These are phyloP conservation scores for Drosophila repletoides DNA, from an alignment of 1,140 invertebrate species.

Conservation along the genomic window DNA sequence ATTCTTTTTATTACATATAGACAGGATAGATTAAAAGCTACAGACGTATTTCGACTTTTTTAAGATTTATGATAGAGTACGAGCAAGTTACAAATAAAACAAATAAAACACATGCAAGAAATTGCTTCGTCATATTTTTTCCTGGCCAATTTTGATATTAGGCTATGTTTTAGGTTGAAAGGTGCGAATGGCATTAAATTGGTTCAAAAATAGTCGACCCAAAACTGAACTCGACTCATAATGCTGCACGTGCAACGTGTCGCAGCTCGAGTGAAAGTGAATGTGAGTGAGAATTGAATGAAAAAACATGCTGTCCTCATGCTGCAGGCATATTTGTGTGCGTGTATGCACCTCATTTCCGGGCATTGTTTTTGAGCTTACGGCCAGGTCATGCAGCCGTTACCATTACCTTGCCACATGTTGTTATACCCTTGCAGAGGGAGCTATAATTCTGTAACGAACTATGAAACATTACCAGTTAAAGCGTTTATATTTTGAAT, in stretches of 20 bases:
- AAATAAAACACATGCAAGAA: constrained; percentile 23
- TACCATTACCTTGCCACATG: constrained; percentile 9
- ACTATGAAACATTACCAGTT: too few relatives aligned
- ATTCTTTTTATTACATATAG: too few relatives aligned
- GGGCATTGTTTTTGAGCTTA: constrained; percentile 64
- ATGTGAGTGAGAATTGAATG: constrained; percentile 20
- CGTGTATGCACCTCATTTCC: constrained; percentile 74
- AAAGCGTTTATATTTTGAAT: too few relatives aligned
- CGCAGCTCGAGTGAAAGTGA: constrained; percentile 47
- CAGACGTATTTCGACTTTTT: too few relatives aligned
- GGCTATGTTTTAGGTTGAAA: constrained; percentile 8
- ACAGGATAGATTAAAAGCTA: too few relatives aligned
- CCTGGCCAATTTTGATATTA: constrained; percentile 30
- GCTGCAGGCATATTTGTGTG: constrained; percentile 24
- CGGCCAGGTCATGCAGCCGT: constrained; percentile 10
- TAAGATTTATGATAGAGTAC: too few relatives aligned
- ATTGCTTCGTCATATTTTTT: constrained; percentile 40
- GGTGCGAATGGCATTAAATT: constrained; percentile 78
- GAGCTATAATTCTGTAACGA: too few relatives aligned
- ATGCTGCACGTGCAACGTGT: constrained; percentile 27
- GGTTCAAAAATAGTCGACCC: constrained; percentile 57
- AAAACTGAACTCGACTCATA: constrained; percentile 15
- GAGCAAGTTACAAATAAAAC: constrained; percentile 30
- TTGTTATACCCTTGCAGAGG: too few relatives aligned
- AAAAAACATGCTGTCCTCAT: constrained; percentile 39